phyloP scores from a whole-genome alignment of 2,797 vertebrate species.

The Betta splendens region DNA sequence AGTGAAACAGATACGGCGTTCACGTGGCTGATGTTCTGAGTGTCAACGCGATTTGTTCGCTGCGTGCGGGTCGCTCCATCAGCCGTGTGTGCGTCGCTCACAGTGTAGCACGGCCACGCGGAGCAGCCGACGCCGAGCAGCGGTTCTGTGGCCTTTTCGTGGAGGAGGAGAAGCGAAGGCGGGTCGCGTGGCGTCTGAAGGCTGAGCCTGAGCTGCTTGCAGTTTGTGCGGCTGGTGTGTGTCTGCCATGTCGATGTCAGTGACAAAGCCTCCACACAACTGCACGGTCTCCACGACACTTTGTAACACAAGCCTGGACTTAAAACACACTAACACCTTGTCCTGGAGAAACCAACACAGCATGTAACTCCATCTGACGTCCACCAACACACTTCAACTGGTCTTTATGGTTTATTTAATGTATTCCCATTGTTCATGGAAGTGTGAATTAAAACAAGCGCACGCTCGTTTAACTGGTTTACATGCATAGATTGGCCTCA shows the following conservation, averaged over 20 bases:
- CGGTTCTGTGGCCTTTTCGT: slow-evolving; percentile 33
- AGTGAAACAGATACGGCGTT: slow-evolving; percentile 45
- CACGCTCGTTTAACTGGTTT: too few species aligned
- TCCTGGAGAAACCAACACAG: slow-evolving; percentile 8
- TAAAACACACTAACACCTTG: slow-evolving; percentile 44
- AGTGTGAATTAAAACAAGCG: too few species aligned
- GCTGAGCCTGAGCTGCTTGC: slow-evolving; percentile 6
- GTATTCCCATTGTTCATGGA: too few species aligned
- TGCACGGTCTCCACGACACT: slow-evolving; percentile 35
- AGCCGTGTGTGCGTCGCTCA: slow-evolving; percentile 4
- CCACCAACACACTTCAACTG: not conserved
- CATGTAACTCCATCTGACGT: slow-evolving; percentile 16
- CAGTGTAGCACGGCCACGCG: slow-evolving; percentile 23
- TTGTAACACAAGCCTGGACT: slow-evolving; percentile 33
- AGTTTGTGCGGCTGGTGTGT: not conserved
- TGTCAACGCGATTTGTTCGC: slow-evolving; percentile 27
- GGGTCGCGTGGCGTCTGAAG: slow-evolving; percentile 14
- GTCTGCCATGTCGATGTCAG: slow-evolving; percentile 37
- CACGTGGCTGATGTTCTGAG: slow-evolving; percentile 11
- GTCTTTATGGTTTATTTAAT: not conserved
- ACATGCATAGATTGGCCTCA: too few species aligned
- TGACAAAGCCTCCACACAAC: slow-evolving; percentile 29
- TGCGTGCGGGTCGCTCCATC: slow-evolving; percentile 20
- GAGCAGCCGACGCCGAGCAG: slow-evolving; percentile 35
- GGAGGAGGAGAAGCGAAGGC: slow-evolving; percentile 21